These are phyloP conservation scores for Zootoca vivipara DNA, from an alignment of 2,113 vertebrate species.

Conservation along the genomic window DNA sequence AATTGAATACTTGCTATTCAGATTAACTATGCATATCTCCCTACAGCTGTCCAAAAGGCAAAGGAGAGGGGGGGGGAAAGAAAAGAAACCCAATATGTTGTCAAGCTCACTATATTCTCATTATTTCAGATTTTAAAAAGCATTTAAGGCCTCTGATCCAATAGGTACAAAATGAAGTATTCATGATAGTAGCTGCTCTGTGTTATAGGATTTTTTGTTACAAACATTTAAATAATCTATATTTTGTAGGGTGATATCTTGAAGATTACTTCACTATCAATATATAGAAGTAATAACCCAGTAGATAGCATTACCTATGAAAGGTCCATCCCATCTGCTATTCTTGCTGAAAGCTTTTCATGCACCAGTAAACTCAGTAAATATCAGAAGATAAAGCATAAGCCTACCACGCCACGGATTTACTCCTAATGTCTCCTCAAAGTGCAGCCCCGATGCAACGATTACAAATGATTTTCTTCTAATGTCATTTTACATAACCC, in stretches of 20 bases:
- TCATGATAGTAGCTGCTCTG: conserved; percentile 67
- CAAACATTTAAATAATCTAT: conserved; percentile 87
- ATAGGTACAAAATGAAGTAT: conserved; percentile 71
- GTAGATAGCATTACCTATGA: conserved; percentile 90
- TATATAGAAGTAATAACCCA: conserved; percentile 89
- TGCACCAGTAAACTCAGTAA: conserved; percentile 90
- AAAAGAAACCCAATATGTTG: conserved; percentile 24
- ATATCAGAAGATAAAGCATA: conserved; percentile 91
- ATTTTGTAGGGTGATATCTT: conserved; percentile 85
- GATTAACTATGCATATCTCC: conserved; percentile 59
- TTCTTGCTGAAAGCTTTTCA: conserved; percentile 89
- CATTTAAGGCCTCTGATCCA: conserved; percentile 62
- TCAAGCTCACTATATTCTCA: conserved; percentile 58
- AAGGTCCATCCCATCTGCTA: conserved; percentile 88
- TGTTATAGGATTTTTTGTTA: conserved; percentile 66
- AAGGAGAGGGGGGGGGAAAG: not conserved
- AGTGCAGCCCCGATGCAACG: conserved; percentile 87
- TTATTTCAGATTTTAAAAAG: conserved; percentile 70
- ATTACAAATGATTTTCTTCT: conserved; percentile 93
- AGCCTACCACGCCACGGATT: conserved; percentile 88
- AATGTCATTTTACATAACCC: conserved; percentile 93
- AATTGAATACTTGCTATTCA: conserved; percentile 51
- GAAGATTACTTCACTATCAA: conserved; percentile 88
- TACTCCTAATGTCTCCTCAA: conserved; percentile 91
- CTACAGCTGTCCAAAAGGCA: conserved; percentile 57